Conservation (phyloP, 2,797 vertebrate genomes). For the Xenops minutus region DNA sequence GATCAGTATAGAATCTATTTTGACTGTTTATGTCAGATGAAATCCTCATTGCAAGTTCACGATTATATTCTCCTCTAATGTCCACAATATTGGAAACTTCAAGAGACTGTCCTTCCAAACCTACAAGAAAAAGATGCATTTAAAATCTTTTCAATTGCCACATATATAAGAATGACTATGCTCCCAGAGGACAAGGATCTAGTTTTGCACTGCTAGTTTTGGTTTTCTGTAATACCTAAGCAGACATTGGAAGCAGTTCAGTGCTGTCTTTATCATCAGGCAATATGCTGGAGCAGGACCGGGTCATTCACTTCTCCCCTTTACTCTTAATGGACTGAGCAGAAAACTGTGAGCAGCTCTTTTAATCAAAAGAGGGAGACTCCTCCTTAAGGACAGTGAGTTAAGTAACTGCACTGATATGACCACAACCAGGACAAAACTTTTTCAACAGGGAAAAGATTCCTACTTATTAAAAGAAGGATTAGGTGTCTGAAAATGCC, state of each 20-base stretch:
- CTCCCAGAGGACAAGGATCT: background rate
- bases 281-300: background rate
- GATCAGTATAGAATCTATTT: conserved; percentile 87
- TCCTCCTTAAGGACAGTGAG: background rate
- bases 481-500: background rate
- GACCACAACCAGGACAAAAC: background rate
- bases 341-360: background rate
- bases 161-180: background rate
- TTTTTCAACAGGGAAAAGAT: background rate
- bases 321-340: background rate
- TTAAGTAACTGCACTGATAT: background rate
- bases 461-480: background rate
- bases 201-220: background rate
- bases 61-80: conserved; percentile 88
- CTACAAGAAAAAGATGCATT: conserved; percentile 70
- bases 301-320: background rate
- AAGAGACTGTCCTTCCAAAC: conserved; percentile 85
- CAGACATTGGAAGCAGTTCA: background rate
- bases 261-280: background rate
- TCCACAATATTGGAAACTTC: conserved; percentile 90
- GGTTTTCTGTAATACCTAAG: background rate
- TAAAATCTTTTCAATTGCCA: background rate
- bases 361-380: background rate
- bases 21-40: conserved; percentile 81
- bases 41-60: conserved; percentile 89